A percentile compares a stretch with the other conserved stretches of the same genome.
Evolutionary conservation across 2,888 invertebrate genomes (phyloP).

Genomic region (Heliconius hortense): DNA sequence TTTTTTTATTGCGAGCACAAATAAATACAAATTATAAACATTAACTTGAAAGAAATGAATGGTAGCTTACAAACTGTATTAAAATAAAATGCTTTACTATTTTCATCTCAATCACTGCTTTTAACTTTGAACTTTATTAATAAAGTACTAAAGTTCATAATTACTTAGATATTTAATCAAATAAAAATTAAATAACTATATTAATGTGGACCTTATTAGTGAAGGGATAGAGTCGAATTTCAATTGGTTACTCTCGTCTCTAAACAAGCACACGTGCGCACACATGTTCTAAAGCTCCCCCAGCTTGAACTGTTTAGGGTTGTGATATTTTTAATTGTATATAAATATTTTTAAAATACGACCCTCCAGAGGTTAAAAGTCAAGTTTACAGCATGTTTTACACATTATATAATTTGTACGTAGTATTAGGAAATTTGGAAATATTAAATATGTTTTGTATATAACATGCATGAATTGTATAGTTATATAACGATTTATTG

Average conservation of each 20-base stretch:
- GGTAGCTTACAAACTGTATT: constrained; percentile 22
- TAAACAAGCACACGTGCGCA: constrained; percentile 38
- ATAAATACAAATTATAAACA: constrained; percentile 24
- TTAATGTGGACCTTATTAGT: neutral
- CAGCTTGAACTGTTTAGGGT: constrained; percentile 33
- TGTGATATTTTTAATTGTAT: constrained; percentile 26
- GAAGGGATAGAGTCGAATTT: neutral
- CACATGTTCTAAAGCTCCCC: constrained; percentile 39
- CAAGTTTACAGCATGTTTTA: neutral
- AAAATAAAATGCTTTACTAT: constrained; percentile 22
- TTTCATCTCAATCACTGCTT: neutral
- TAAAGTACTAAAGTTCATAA: constrained; percentile 1
- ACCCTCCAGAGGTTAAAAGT: neutral
- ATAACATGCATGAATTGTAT: neutral
- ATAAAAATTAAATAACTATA: neutral
- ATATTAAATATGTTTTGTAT: neutral
- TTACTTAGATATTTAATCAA: neutral
- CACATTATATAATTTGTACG: neutral
- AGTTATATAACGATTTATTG: too few relatives aligned
- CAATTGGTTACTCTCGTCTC: neutral
- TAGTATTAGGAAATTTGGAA: too few relatives aligned
- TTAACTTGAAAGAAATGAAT: constrained; percentile 30
- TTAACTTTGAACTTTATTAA: constrained; percentile 19
- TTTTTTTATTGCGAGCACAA: constrained; percentile 21
- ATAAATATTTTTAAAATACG: constrained; percentile 7